Percentiles rank a stretch among this genome's conserved stretches.
Evolutionary conservation across 2,797 vertebrate genomes (phyloP).

Genomic region (Falco columbarius): DNA sequence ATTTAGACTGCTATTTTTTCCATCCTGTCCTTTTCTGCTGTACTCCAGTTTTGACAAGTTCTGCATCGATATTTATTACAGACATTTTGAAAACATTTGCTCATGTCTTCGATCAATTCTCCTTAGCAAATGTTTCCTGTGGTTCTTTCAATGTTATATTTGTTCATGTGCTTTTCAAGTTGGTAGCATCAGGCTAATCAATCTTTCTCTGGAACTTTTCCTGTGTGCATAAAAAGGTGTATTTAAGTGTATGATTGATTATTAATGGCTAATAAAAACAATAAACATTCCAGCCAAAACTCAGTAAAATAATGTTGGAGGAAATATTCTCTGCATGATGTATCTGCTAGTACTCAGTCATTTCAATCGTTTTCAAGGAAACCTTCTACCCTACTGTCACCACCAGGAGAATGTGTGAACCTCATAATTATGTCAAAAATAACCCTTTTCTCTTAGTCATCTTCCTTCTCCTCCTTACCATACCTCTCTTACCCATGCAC

Average conservation of each 20-base stretch:
- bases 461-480: neutral
- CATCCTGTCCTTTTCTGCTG: neutral
- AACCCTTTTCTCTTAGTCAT: neutral
- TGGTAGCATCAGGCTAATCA: neutral
- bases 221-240: neutral
- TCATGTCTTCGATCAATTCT: neutral
- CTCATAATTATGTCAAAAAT: constrained; percentile 15
- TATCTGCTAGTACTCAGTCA: neutral
- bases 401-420: neutral
- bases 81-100: neutral
- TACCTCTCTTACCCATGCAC: neutral
- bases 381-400: neutral
- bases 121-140: neutral
- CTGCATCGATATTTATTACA: neutral
- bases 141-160: neutral
- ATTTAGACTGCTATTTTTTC: neutral
- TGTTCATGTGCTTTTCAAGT: neutral
- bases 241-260: neutral
- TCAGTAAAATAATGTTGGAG: neutral
- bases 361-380: neutral
- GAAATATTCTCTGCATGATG: neutral
- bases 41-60: neutral
- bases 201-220: neutral
- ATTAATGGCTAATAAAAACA: neutral
- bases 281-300: neutral